These are phyloP conservation scores for Lomographa bimaculata DNA, from an alignment of 2,888 invertebrate species.

Conservation along the genomic window DNA sequence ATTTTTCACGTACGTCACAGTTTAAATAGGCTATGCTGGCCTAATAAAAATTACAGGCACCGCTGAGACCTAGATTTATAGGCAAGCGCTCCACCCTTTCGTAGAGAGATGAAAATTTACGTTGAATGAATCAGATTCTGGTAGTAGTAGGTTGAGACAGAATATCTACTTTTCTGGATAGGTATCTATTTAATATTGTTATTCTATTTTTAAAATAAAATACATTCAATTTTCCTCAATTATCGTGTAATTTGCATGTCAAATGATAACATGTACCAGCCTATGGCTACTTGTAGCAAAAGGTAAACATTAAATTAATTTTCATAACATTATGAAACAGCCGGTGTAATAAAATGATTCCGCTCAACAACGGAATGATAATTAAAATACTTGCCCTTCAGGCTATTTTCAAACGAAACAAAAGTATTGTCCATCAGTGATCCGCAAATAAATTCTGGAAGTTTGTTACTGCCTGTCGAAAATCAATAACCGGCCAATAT, in stretches of 20 bases:
- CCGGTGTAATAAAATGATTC: too few relatives aligned
- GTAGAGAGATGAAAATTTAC: constrained; percentile 33
- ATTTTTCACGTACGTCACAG: constrained; percentile 27
- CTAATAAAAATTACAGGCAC: constrained; percentile 55
- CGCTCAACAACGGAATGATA: background rate
- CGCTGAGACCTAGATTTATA: constrained; percentile 49
- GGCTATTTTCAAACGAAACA: constrained; percentile 3
- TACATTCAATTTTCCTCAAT: too few relatives aligned
- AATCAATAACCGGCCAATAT: constrained; percentile 74
- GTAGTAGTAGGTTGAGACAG: too few relatives aligned
- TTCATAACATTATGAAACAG: too few relatives aligned
- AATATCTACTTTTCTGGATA: too few relatives aligned
- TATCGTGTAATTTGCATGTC: too few relatives aligned
- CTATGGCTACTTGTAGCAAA: too few relatives aligned
- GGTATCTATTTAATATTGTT: too few relatives aligned
- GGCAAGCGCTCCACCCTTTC: constrained; percentile 30
- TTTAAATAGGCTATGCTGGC: constrained; percentile 40
- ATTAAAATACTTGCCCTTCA: constrained; percentile 4
- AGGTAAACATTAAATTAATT: too few relatives aligned
- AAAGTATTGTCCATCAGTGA: constrained; percentile 2
- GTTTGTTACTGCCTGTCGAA: constrained; percentile 56
- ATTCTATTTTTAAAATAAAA: too few relatives aligned
- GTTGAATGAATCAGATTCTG: too few relatives aligned
- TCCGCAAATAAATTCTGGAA: constrained; percentile 13
- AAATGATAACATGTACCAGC: too few relatives aligned